Conservation (phyloP, 2,113 vertebrate genomes). For the Carassius carassius region DNA sequence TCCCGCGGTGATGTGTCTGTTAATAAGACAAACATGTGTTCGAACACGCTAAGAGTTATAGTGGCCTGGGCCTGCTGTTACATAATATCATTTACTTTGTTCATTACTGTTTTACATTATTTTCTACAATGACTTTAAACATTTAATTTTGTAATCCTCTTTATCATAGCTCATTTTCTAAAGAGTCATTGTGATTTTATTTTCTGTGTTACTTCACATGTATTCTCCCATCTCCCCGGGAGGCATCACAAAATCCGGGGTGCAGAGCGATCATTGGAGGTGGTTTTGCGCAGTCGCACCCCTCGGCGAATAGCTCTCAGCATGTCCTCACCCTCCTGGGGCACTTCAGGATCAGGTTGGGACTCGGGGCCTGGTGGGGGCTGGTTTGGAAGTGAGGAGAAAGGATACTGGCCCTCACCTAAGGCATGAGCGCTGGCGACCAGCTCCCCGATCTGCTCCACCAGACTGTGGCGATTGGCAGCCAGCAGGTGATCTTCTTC, state of each 20-base stretch:
- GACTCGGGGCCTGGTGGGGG: conserved; percentile 55
- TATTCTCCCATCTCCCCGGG: conserved; percentile 23
- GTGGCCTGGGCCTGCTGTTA: conserved; percentile 73
- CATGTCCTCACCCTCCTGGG: conserved; percentile 87
- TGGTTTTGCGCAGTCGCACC: conserved; percentile 92
- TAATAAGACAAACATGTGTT: conserved; percentile 80
- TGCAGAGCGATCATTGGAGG: conserved; percentile 95
- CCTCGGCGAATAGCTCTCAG: conserved; percentile 94
- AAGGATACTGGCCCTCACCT: conserved; percentile 94
- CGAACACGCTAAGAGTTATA: conserved; percentile 76
- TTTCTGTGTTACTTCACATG: conserved; percentile 51
- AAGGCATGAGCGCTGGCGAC: conserved; percentile 92
- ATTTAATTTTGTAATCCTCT: conserved; percentile 64
- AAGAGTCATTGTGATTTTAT: conserved; percentile 58
- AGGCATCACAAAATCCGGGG: conserved; percentile 92
- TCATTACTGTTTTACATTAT: conserved; percentile 63
- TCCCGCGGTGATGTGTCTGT: conserved; percentile 68
- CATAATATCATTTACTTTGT: conserved; percentile 59
- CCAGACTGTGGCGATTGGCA: conserved; percentile 92
- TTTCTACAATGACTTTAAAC: conserved; percentile 70
- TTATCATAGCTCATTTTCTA: conserved; percentile 70
- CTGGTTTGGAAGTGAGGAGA: conserved; percentile 76
- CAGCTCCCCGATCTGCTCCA: conserved; percentile 96
- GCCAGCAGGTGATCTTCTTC: conserved; percentile 90
- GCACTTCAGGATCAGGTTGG: conserved; percentile 67